phyloP scores from a whole-genome alignment of 2,113 vertebrate genomes.

The Boulengeromyrus knoepffleri region DNA sequence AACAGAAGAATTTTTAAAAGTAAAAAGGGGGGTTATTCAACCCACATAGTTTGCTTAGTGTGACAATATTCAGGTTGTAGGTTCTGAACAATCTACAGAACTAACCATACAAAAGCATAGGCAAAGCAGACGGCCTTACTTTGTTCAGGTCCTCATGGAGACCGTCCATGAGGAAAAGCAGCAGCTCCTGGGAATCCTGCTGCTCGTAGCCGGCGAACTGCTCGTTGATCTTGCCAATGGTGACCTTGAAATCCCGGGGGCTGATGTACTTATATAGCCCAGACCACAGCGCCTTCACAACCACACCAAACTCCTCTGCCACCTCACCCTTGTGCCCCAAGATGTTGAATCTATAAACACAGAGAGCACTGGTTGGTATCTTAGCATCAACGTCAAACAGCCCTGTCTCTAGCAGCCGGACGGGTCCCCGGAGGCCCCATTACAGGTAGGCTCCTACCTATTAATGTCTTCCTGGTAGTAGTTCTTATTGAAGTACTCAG shows the following conservation, averaged over 20 bases:
- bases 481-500: constrained; percentile 90
- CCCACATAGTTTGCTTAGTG: neutral
- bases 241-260: constrained; percentile 90
- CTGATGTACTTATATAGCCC: constrained; percentile 90
- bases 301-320: constrained; percentile 92
- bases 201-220: constrained; percentile 88
- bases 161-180: constrained; percentile 96
- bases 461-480: constrained; percentile 89
- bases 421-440: constrained; percentile 12
- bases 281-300: constrained; percentile 93
- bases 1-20: neutral
- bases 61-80: neutral
- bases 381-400: neutral
- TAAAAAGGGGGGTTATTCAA: neutral
- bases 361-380: neutral
- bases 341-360: constrained; percentile 73
- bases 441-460: constrained; percentile 62
- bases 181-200: constrained; percentile 94
- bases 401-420: neutral
- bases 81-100: neutral
- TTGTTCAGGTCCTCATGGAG: constrained; percentile 97
- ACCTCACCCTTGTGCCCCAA: constrained; percentile 95
- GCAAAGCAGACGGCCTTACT: constrained; percentile 52
- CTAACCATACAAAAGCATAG: neutral
- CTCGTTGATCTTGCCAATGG: constrained; percentile 93